phyloP scores from a whole-genome alignment of 2,797 vertebrate species.

The Neosilurus mollespiculum region DNA sequence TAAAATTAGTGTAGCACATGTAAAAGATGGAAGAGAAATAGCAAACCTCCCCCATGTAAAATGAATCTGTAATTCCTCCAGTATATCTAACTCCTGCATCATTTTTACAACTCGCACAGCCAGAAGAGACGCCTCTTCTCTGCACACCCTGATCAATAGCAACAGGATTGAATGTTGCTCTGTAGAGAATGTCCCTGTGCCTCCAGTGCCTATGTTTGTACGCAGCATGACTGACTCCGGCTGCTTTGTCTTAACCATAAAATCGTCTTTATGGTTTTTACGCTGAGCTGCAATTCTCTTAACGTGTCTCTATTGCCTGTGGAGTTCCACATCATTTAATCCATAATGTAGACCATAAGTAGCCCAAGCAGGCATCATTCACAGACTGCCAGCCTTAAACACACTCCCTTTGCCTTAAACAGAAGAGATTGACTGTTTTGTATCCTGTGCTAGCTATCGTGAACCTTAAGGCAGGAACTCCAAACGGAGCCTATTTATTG shows the following conservation, averaged over 20 bases:
- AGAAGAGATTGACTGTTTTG: constrained; percentile 33
- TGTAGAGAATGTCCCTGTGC: constrained; percentile 1
- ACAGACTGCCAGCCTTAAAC: constrained; percentile 5
- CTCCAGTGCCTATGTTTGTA: background rate
- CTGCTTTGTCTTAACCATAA: constrained; percentile 42
- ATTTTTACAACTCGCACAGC: constrained; percentile 13
- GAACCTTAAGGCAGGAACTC: constrained; percentile 32
- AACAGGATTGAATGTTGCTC: constrained; percentile 11
- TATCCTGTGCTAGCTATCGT: constrained; percentile 21
- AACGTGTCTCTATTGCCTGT: constrained; percentile 20
- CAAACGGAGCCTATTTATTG: constrained; percentile 42
- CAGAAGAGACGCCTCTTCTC: background rate
- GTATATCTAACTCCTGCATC: background rate
- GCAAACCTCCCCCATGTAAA: background rate
- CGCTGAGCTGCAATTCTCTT: constrained; percentile 29
- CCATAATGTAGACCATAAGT: constrained; percentile 40
- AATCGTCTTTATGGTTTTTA: constrained; percentile 39
- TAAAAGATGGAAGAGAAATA: background rate
- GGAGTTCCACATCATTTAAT: constrained; percentile 48
- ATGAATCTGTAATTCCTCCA: background rate
- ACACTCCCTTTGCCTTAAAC: constrained; percentile 26
- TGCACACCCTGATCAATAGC: constrained; percentile 40
- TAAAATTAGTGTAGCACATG: background rate
- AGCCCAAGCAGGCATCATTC: constrained; percentile 36
- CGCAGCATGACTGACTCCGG: constrained; percentile 29